Evolutionary conservation across 2,113 vertebrate genomes (phyloP), one percentile per base, ranked within the genome.

Genomic region (Hippocampus guttulatus): DNA sequence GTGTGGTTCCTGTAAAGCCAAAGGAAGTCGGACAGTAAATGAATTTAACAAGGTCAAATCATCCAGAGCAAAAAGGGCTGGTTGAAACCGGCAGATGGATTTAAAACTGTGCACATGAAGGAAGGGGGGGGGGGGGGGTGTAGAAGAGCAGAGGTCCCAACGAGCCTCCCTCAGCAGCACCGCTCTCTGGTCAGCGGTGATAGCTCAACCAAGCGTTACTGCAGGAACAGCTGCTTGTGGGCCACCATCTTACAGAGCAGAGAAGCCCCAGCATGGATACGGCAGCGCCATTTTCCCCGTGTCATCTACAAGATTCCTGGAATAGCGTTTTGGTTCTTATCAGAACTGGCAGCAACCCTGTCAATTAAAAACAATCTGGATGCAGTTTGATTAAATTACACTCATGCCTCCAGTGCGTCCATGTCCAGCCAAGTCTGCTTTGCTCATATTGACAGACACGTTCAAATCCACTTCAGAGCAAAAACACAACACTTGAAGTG

Each of bases 221-320:
- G 78, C 81, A 81, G 87, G 85, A 88, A 88, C 90, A 90, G 90
- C 90, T 90, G 88, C 77, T 75, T 75, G 55, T 61, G 70, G 81
- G 82, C 87, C 90, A 89, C 88, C 88, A 90, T 91, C 86, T 91
- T 91, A 87, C 83, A 86, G 78, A 74, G 65, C 68, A 77, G 73
- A 78, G 68, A 62, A 47, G 75, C 64, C 41, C 23, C 43, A 74
- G 73, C 75, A 66, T 67, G 75, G 79, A 82, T 82, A 80, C 65
- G 75, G 73, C 68, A 71, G 83, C 83, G 84, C 87, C 88, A 88
- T 90, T 89, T 88, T 83, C 84, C 87, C 87, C 33, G 33, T 38
- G 33, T 82, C 87, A 82, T 81, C 54, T 21, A 38, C 25, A 5
- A 71, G 65, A 38, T 64, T 71, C 51, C 57, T 38, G 16, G 38